Percentiles rank a stretch among this genome's conserved stretches.
Conservation (phyloP, 2,888 invertebrate species). For the Chloroclystis v-ata region DNA sequence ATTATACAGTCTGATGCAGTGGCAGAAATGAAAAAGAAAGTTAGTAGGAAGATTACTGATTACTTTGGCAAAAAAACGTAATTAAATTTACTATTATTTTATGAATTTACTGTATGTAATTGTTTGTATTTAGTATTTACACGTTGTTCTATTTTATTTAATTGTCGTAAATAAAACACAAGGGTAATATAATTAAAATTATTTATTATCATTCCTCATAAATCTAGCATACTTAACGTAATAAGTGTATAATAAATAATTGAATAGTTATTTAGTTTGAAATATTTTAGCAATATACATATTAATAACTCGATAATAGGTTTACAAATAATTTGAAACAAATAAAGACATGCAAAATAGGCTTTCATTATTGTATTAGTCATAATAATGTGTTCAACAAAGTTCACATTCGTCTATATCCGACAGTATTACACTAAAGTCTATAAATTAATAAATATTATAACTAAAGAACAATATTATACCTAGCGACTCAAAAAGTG, state of each 20-base stretch:
- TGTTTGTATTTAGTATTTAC: no score
- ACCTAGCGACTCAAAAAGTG: constrained; percentile 65
- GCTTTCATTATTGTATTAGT: constrained; percentile 72
- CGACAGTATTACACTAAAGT: constrained; percentile 31
- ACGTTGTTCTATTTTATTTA: background rate
- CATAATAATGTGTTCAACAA: constrained; percentile 56
- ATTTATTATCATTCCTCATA: constrained; percentile 80
- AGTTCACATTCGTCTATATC: constrained; percentile 40
- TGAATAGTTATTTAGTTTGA: constrained; percentile 77
- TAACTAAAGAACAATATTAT: constrained; percentile 47
- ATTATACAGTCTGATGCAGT: constrained; percentile 33
- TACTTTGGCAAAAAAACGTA: constrained; percentile 57
- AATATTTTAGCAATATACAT: constrained; percentile 75
- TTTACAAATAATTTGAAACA: constrained; percentile 53
- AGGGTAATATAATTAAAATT: constrained; percentile 78
- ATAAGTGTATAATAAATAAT: constrained; percentile 80
- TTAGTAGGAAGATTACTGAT: constrained; percentile 63
- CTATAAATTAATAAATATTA: constrained; percentile 44
- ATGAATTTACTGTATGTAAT: background rate
- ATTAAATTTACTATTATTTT: background rate
- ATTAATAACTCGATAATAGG: constrained; percentile 68
- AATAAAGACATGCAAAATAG: constrained; percentile 71
- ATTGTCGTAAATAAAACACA: constrained; percentile 51
- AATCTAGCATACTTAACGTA: constrained; percentile 80
- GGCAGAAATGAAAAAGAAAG: constrained; percentile 51